Conservation (phyloP, 2,888 invertebrate species). For the Aphidoletes aphidimyza region DNA sequence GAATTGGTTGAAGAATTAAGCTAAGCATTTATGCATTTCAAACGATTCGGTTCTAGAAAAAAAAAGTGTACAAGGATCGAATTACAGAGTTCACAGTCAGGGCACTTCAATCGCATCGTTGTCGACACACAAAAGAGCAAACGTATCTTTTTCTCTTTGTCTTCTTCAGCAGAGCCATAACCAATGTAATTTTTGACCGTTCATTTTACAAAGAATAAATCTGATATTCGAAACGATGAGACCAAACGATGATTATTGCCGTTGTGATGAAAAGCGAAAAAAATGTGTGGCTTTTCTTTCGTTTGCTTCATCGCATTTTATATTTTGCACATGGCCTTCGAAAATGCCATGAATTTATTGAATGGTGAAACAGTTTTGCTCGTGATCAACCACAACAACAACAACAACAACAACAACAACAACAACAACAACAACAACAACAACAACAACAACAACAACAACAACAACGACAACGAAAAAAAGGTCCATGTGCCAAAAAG, state of each 20-base stretch:
- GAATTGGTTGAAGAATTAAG: conserved; percentile 30
- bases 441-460: too few relatives aligned
- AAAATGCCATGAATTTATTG: too few relatives aligned
- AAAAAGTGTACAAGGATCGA: conserved; percentile 13
- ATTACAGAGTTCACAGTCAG: background rate
- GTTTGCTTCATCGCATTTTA: background rate
- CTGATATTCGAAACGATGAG: conserved; percentile 6
- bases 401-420: too few relatives aligned
- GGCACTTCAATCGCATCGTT: too few relatives aligned
- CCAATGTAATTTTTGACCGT: conserved; percentile 33
- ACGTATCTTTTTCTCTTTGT: too few relatives aligned
- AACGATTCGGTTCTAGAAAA: background rate
- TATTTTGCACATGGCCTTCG: too few relatives aligned
- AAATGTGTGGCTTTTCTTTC: background rate
- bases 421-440: too few relatives aligned
- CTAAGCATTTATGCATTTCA: background rate
- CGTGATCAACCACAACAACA: too few relatives aligned
- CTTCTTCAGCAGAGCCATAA: background rate
- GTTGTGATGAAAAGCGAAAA: background rate
- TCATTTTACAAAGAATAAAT: background rate
- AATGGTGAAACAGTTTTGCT: too few relatives aligned
- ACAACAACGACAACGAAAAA: too few relatives aligned
- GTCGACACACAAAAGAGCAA: too few relatives aligned
- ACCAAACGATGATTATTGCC: background rate
- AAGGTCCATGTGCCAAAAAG: conserved; percentile 32